Conservation (phyloP, 2,888 invertebrate species). For the Troides helena region DNA sequence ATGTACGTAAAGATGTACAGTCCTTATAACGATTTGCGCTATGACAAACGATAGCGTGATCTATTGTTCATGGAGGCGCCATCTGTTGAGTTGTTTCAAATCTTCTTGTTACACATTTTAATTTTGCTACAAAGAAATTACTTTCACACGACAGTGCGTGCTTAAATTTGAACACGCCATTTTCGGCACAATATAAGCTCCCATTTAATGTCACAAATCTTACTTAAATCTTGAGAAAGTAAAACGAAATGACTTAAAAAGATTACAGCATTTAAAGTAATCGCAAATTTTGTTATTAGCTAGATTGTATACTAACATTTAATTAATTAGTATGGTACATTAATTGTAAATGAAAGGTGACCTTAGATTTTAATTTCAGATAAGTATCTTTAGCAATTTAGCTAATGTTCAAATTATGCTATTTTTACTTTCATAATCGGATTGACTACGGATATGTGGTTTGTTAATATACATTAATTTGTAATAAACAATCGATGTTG, state of each 20-base stretch:
- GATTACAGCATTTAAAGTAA: conserved; percentile 5
- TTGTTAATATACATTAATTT: too few relatives aligned
- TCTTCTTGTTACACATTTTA: not conserved
- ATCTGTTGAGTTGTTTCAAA: too few relatives aligned
- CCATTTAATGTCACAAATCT: conserved; percentile 2
- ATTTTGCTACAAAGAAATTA: not conserved
- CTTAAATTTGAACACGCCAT: conserved; percentile 8
- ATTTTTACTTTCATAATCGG: too few relatives aligned
- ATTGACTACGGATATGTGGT: too few relatives aligned
- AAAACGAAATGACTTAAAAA: not conserved
- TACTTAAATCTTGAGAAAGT: not conserved
- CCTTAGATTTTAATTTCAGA: conserved; percentile 5
- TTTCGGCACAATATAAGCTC: conserved; percentile 1
- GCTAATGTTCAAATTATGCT: not conserved
- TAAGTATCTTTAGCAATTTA: not conserved
- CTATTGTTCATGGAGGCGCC: too few relatives aligned
- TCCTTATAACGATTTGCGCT: too few relatives aligned
- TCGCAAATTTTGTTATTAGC: conserved; percentile 6
- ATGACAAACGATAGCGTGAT: too few relatives aligned
- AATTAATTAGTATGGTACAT: not conserved
- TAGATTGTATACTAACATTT: not conserved
- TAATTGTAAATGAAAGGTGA: not conserved
- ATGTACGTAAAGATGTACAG: too few relatives aligned
- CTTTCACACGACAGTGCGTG: conserved; percentile 9
- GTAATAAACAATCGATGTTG: too few relatives aligned